Evolutionary conservation across 1,140 invertebrate genomes (phyloP).

Genomic region (Bombus picipes): DNA sequence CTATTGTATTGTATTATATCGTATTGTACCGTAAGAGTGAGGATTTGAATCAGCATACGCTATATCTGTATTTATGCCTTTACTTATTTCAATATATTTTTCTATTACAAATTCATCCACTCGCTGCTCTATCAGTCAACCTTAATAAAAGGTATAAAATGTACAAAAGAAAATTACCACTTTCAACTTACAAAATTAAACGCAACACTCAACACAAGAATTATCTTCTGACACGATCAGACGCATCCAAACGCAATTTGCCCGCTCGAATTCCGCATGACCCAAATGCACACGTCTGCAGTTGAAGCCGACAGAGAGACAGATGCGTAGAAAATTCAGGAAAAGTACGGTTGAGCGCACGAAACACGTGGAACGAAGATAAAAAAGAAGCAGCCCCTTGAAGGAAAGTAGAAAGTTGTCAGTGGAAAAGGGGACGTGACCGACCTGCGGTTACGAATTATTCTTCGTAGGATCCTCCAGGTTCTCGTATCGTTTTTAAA

Average conservation of each 20-base stretch:
- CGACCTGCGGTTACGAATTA: slow-evolving; percentile 54
- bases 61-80: too few relatives aligned
- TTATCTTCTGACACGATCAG: background rate
- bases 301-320: background rate
- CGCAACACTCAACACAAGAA: background rate
- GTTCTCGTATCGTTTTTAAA: slow-evolving; percentile 72
- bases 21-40: too few relatives aligned
- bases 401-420: background rate
- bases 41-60: too few relatives aligned
- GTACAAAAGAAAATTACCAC: too few relatives aligned
- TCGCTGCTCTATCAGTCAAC: too few relatives aligned
- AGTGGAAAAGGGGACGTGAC: slow-evolving; percentile 1
- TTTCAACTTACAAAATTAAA: too few relatives aligned
- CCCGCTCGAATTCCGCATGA: background rate
- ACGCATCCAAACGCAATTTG: background rate
- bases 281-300: background rate
- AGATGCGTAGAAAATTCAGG: background rate
- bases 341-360: slow-evolving; percentile 7
- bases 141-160: too few relatives aligned
- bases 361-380: slow-evolving; percentile 50
- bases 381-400: slow-evolving; percentile 35
- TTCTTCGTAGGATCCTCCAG: slow-evolving; percentile 25
- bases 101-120: too few relatives aligned
- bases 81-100: too few relatives aligned
- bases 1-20: too few relatives aligned